A percentile compares a stretch with the other conserved stretches of the same genome.
These are phyloP conservation scores for Chironomus tepperi DNA, from an alignment of 1,140 invertebrate species.

Conservation along the genomic window DNA sequence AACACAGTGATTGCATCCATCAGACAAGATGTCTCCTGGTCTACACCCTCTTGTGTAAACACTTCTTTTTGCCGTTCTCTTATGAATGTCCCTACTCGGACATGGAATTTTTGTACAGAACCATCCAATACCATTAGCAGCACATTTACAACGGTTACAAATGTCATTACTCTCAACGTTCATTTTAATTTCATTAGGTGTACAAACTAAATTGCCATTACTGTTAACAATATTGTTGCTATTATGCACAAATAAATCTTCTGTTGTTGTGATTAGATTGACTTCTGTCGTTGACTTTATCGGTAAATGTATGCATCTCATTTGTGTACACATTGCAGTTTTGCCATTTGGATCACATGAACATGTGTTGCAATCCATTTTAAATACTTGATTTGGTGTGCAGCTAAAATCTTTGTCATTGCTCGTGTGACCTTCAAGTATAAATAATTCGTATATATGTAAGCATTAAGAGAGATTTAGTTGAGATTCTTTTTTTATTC, in stretches of 20 bases:
- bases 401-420: neutral
- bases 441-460: neutral
- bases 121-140: conserved; percentile 10
- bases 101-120: conserved; percentile 4
- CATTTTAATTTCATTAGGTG: conserved; percentile 19
- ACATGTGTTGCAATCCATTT: neutral
- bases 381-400: neutral
- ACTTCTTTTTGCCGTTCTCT: neutral
- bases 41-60: neutral
- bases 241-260: neutral
- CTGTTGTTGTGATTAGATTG: neutral
- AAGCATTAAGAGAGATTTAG: too few relatives aligned
- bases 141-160: conserved; percentile 19
- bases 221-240: neutral
- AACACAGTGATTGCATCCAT: neutral
- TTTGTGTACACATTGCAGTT: neutral
- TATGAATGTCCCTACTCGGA: neutral
- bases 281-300: neutral
- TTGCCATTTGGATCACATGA: neutral
- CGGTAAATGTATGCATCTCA: neutral
- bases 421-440: neutral
- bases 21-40: neutral
- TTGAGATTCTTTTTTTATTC: too few relatives aligned
- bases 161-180: neutral
- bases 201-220: neutral